phyloP scores from a whole-genome alignment of 2,888 invertebrate species.

The Romanomermis culicivorax region DNA sequence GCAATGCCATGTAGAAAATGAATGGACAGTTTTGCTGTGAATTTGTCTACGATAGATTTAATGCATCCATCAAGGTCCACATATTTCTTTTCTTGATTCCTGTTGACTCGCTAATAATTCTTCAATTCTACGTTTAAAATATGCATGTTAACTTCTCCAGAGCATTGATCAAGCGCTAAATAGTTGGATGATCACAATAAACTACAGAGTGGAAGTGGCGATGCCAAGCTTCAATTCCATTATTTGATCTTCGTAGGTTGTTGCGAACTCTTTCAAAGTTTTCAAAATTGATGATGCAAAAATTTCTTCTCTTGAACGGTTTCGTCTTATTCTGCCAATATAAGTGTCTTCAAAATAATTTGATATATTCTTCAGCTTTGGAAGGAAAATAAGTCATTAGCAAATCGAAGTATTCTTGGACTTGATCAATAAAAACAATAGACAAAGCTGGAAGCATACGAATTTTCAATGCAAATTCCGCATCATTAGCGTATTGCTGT shows the following conservation, averaged over 20 bases:
- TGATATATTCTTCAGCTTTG: not conserved
- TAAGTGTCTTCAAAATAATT: slow-evolving; percentile 5
- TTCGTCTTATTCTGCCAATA: not conserved
- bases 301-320: not conserved
- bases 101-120: no score
- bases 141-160: no score
- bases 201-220: no score
- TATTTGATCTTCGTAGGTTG: not conserved
- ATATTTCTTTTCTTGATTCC: no score
- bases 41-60: no score
- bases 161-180: no score
- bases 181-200: no score
- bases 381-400: not conserved
- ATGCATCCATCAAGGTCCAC: no score
- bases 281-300: not conserved
- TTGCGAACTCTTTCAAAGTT: not conserved
- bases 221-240: slow-evolving; percentile 3
- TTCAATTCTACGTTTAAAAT: no score
- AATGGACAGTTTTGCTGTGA: no score
- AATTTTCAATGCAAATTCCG: not conserved
- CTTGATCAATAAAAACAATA: not conserved
- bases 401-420: not conserved
- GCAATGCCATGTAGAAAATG: no score
- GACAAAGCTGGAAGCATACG: not conserved
- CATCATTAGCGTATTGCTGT: not conserved